These are phyloP conservation scores for Ecliptopera silaceata DNA, from an alignment of 2,888 invertebrate species.

Conservation along the genomic window DNA sequence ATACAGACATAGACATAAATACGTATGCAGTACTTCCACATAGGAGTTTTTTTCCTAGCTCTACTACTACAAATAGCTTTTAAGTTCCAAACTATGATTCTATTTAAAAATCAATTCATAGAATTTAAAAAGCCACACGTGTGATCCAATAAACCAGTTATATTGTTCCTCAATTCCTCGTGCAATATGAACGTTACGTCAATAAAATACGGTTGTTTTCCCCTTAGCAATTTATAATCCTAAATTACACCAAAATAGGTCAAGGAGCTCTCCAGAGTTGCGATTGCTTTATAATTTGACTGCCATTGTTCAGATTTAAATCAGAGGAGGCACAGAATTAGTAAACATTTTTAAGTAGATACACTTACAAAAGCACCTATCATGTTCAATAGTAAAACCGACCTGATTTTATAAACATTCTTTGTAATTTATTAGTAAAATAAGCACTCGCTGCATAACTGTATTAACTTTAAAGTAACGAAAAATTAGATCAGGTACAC, in stretches of 20 bases:
- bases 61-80: too few species aligned
- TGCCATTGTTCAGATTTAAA: slow-evolving; percentile 69
- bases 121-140: not conserved
- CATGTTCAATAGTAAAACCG: too few species aligned
- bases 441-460: too few species aligned
- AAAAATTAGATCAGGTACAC: too few species aligned
- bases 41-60: too few species aligned
- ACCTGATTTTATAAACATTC: too few species aligned
- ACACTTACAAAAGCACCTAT: not conserved
- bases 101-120: too few species aligned
- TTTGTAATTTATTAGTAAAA: too few species aligned
- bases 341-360: not conserved
- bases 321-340: slow-evolving; percentile 50
- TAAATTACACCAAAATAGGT: slow-evolving; percentile 58
- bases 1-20: too few species aligned
- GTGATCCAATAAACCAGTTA: not conserved
- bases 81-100: too few species aligned
- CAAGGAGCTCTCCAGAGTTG: slow-evolving; percentile 70
- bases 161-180: not conserved
- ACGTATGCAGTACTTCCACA: too few species aligned
- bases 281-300: slow-evolving; percentile 71
- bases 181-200: slow-evolving; percentile 14
- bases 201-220: slow-evolving; percentile 13
- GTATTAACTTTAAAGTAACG: too few species aligned
- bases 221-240: slow-evolving; percentile 16